Evolutionary conservation across 2,797 vertebrate species (phyloP).

Genomic region (Amblyraja radiata): DNA sequence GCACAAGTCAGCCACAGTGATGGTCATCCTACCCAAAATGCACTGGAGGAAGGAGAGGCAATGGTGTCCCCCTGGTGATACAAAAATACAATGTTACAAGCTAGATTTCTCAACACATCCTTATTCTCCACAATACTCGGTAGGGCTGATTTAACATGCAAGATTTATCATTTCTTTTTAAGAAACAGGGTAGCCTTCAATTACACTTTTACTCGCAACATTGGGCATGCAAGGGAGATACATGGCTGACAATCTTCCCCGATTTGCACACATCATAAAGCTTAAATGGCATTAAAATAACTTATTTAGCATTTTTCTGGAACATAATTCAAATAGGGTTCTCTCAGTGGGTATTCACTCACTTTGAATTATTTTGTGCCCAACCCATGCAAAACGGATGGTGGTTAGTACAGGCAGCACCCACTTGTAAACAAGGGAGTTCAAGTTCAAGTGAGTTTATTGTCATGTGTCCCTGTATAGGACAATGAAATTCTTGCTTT

Average conservation of each 20-base stretch:
- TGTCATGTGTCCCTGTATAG: no score
- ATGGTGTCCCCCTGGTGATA: constrained; percentile 38
- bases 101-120: constrained; percentile 20
- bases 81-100: constrained; percentile 13
- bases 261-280: constrained; percentile 11
- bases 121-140: background rate
- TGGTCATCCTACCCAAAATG: constrained; percentile 35
- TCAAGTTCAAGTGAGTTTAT: no score
- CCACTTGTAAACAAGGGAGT: constrained; percentile 22
- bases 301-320: background rate
- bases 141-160: background rate
- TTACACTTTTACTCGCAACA: constrained; percentile 9
- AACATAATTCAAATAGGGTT: constrained; percentile 24
- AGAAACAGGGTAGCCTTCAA: background rate
- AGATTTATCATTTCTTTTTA: constrained; percentile 28
- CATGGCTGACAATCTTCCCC: background rate
- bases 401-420: constrained; percentile 16
- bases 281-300: constrained; percentile 18
- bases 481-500: no score
- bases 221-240: constrained; percentile 14
- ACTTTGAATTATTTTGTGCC: constrained; percentile 34
- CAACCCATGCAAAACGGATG: background rate
- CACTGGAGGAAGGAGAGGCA: constrained; percentile 36
- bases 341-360: constrained; percentile 7
- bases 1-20: constrained; percentile 15